Conservation (phyloP, 2,797 vertebrate genomes). For the Anas capensis region DNA sequence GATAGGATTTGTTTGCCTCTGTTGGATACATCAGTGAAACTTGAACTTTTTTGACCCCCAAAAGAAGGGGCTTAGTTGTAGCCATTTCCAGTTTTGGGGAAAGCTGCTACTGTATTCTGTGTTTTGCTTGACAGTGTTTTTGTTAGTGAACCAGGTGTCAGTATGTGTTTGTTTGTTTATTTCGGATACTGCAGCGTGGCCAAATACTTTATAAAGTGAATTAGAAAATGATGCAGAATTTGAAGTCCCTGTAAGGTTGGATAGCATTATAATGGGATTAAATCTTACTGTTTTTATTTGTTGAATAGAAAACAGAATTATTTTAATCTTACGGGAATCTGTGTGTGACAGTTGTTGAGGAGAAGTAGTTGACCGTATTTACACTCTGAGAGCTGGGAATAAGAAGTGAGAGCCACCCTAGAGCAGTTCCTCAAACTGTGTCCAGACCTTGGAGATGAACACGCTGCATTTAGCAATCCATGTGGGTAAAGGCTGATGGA, state of each 20-base stretch:
- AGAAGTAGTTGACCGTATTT: neutral
- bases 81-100: neutral
- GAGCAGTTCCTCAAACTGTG: neutral
- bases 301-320: neutral
- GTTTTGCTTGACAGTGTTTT: neutral
- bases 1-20: neutral
- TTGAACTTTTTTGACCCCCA: neutral
- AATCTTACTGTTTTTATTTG: neutral
- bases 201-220: neutral
- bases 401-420: neutral
- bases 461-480: neutral
- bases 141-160: neutral
- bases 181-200: neutral
- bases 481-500: neutral
- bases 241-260: neutral
- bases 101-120: neutral
- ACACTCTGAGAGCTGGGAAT: neutral
- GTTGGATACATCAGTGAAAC: rapidly evolving
- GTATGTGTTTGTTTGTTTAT: neutral
- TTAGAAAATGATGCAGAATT: neutral
- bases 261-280: neutral
- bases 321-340: neutral
- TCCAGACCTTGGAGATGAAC: neutral
- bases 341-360: neutral
- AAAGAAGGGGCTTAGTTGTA: neutral